These are phyloP conservation scores for Heterodera schachtii DNA, from an alignment of 1,140 invertebrate species.

Conservation along the genomic window DNA sequence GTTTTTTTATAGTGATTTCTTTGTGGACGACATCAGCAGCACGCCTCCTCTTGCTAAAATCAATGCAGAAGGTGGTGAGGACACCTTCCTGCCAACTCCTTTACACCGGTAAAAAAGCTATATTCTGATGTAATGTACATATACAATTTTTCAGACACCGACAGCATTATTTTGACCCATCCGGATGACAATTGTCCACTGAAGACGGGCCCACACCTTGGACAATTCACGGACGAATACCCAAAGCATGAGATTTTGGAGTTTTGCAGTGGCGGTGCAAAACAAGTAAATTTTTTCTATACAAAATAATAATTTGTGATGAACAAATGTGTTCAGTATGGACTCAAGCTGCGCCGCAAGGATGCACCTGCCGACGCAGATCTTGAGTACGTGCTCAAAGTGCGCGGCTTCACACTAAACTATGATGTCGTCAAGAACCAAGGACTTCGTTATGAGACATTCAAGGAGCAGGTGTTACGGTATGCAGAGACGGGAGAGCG, in stretches of 20 bases:
- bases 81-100: background rate
- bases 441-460: background rate
- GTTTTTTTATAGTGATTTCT: background rate
- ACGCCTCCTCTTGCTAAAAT: background rate
- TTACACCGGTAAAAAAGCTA: background rate
- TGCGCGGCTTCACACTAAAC: background rate
- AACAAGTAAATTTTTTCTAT: background rate
- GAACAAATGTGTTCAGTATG: background rate
- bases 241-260: background rate
- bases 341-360: background rate
- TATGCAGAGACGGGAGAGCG: too few species aligned
- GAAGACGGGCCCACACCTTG: too few species aligned
- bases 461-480: too few species aligned
- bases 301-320: too few species aligned
- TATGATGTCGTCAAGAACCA: background rate
- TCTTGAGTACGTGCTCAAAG: slow-evolving; percentile 2
- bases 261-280: background rate
- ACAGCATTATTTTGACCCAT: too few species aligned
- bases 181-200: too few species aligned
- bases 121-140: too few species aligned
- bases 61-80: background rate
- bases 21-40: background rate
- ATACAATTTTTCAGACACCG: background rate
- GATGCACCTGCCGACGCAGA: background rate
- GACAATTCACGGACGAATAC: too few species aligned